Evolutionary conservation across 2,888 invertebrate species (phyloP).

Genomic region (Acanthosepion pharaonis): DNA sequence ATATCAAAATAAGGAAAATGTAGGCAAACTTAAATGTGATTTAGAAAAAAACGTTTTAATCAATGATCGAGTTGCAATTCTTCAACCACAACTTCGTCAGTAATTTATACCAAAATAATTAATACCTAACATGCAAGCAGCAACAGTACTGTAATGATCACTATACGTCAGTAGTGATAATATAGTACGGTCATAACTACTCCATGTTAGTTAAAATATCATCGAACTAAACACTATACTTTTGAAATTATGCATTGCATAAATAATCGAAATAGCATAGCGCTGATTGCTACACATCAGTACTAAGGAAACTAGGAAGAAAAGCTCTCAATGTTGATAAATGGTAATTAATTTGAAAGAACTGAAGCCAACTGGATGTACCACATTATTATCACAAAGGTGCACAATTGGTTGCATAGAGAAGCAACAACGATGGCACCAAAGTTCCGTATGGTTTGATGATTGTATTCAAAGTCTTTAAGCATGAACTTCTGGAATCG

Average conservation of each 20-base stretch:
- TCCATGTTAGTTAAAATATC: neutral
- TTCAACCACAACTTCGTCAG: neutral
- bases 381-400: neutral
- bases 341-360: neutral
- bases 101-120: neutral
- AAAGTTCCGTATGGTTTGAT: neutral
- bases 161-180: constrained; percentile 13
- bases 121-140: neutral
- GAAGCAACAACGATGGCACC: neutral
- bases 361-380: neutral
- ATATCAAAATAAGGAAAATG: neutral
- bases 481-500: neutral
- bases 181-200: constrained; percentile 4
- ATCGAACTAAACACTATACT: neutral
- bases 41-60: neutral
- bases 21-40: neutral
- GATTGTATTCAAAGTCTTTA: neutral
- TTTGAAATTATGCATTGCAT: neutral
- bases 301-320: neutral
- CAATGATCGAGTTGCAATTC: neutral
- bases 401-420: neutral
- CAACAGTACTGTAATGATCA: neutral
- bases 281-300: neutral
- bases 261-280: neutral
- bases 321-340: neutral